Evolutionary conservation across 2,113 vertebrate species (phyloP).

Genomic region (Elgaria multicarinata): DNA sequence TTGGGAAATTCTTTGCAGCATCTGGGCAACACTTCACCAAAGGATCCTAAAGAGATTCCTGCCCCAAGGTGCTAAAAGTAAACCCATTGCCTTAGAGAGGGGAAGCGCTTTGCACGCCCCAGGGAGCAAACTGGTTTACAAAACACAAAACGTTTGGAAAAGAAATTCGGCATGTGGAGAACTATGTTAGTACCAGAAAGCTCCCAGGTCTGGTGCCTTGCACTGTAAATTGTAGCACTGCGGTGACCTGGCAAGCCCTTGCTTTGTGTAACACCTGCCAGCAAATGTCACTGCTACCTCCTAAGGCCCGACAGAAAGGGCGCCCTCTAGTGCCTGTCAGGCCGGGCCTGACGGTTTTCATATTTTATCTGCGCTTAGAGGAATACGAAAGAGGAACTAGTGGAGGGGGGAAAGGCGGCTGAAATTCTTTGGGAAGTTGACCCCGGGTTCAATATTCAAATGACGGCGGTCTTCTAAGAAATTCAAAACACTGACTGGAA

Average conservation of each 20-base stretch:
- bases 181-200: neutral
- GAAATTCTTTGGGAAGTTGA: neutral
- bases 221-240: neutral
- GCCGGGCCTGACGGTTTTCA: neutral
- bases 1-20: neutral
- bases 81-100: neutral
- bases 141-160: neutral
- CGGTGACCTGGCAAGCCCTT: slow-evolving; percentile 22
- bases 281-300: neutral
- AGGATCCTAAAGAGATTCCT: neutral
- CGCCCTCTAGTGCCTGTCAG: slow-evolving; percentile 5
- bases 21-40: neutral
- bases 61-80: neutral
- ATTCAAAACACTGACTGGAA: slow-evolving; percentile 9
- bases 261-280: neutral
- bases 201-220: neutral
- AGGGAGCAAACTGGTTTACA: neutral
- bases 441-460: neutral
- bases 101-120: neutral
- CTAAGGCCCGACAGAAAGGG: neutral
- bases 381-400: neutral
- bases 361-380: neutral
- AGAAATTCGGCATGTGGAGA: neutral
- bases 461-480: slow-evolving; percentile 30
- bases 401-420: neutral